Base-by-base conservation (phyloP, 2,888 invertebrate genomes). In the Amblyteles armatorius region DNA sequence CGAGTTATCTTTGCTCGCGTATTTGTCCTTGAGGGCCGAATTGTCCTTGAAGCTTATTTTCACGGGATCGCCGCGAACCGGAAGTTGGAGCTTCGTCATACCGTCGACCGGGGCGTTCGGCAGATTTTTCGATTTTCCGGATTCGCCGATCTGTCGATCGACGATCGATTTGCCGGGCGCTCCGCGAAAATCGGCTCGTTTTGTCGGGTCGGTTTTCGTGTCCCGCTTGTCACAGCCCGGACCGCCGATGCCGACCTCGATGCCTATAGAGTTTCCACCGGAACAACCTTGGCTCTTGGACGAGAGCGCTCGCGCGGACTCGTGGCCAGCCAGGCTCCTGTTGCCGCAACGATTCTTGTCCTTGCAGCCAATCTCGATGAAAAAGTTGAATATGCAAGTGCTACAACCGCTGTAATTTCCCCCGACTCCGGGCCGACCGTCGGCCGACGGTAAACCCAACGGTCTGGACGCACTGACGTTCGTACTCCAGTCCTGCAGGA, bases 361-460 rank as follows among this genome's bases (percentile, higher is more conserved):
- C 65, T 87, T 87, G 40, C 87, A 87, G 40, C 87, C 87, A 19
- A 86, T 78, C 5, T 83, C 86, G 33, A 89, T 85, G 71, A 88
- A 90, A 55, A 90, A 88, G 73, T 90, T 90, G 74, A 88, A 90
- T 48, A 88, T 87, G 40, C 89, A 89, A 16, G 86, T 89, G 22
- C 74, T 86, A 76, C 89, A 88, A 13, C 57, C 73, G 65, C 73
- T 87, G 11, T 33, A 29, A 52, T 85, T 79, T 48, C 67, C 81
- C 9, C 5, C 65, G 2, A 26, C 7, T 55, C 72, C 71, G 40
- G 33, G 60, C 11, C 19, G n/a, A 44, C 5, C n/a, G 55, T 60
- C 40, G 36, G 4, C 52, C 6, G 33, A 13, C 26, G 22, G 5
- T 5, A 13, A 48, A 19, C 19, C 57, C n/a, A 33, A 9, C 44